Evolutionary conservation across 2,888 invertebrate species (phyloP).

Genomic region (Pharmacophagus antenor): DNA sequence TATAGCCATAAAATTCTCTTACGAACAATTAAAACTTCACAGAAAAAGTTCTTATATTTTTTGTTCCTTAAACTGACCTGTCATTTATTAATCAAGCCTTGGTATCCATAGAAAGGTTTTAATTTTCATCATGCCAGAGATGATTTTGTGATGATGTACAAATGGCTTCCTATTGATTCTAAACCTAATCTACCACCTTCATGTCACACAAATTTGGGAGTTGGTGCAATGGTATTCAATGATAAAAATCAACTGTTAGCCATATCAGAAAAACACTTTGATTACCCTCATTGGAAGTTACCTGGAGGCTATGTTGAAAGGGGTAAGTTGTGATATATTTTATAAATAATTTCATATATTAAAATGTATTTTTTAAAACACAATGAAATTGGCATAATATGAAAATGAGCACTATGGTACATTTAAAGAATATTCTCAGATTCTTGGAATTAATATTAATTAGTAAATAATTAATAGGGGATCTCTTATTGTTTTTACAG

Average conservation of each 20-base stretch:
- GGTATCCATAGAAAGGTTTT: conserved; percentile 86
- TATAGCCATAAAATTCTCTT: conserved; percentile 1
- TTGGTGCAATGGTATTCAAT: conserved; percentile 93
- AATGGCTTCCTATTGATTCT: conserved; percentile 86
- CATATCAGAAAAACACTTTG: conserved; percentile 87
- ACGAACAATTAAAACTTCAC: conserved; percentile 2
- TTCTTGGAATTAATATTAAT: too few relatives aligned
- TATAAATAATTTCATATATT: neutral
- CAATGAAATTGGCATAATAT: neutral
- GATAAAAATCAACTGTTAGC: conserved; percentile 87
- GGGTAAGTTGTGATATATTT: conserved; percentile 67
- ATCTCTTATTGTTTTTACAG: too few relatives aligned
- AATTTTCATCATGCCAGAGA: conserved; percentile 93
- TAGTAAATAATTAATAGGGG: too few relatives aligned
- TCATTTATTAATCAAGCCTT: conserved; percentile 39
- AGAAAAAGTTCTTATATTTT: too few relatives aligned
- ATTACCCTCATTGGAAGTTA: conserved; percentile 89
- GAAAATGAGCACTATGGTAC: too few relatives aligned
- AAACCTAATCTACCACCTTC: conserved; percentile 86
- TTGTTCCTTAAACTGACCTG: conserved; percentile 11
- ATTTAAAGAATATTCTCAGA: too few relatives aligned
- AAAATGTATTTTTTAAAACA: neutral
- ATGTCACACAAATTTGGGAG: conserved; percentile 89
- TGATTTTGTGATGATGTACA: conserved; percentile 89
- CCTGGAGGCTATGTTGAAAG: conserved; percentile 96